Base-by-base conservation (phyloP, 2,797 vertebrate genomes). In the Telmatherina bonti region DNA sequence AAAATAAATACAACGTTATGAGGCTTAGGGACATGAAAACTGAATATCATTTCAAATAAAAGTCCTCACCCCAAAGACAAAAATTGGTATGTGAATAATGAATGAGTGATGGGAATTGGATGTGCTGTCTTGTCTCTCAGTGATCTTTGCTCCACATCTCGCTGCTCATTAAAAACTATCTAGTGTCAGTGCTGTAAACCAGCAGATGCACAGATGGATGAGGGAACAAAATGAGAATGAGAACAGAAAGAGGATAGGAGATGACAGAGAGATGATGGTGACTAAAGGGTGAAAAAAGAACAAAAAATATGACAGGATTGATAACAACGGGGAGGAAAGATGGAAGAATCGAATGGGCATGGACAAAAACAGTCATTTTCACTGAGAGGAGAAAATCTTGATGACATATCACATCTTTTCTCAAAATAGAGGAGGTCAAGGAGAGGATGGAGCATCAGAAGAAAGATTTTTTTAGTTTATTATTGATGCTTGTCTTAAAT, bases 91-190 rank as follows among this genome's bases (percentile, higher is more conserved):
- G 76, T 93, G 87, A 93, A 93, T 92, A 91, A 93, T 92, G 76
- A 74, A 93, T 91, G 89, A 92, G 81, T 90, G 83, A 89, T 79
- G 88, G 87, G 90, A 91, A 87, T 85, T 85, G 77, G 91, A 88
- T 27, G 65, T 65, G 84, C 83, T 85, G 75, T 86, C 81, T 79
- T 81, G 83, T 86, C 82, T 84, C 83, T 35, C 87, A 89, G 83
- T 89, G 90, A 91, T 91, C 88, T 88, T 80, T 84, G 88, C 88
- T 86, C 87, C 85, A 78, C 89, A 88, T 90, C 85, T 83, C 84
- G 57, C 72, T 71, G 91, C 88, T 90, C 89, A 90, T 91, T 91
- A 90, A 88, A 91, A 90, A 78, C 78, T 68, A 79, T 84, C 77
- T 83, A 69, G 85, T 81, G 92, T 88, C 83, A 76, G 56, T 16